Base-by-base conservation (phyloP, 2,113 vertebrate genomes). In the Acinonyx jubatus region DNA sequence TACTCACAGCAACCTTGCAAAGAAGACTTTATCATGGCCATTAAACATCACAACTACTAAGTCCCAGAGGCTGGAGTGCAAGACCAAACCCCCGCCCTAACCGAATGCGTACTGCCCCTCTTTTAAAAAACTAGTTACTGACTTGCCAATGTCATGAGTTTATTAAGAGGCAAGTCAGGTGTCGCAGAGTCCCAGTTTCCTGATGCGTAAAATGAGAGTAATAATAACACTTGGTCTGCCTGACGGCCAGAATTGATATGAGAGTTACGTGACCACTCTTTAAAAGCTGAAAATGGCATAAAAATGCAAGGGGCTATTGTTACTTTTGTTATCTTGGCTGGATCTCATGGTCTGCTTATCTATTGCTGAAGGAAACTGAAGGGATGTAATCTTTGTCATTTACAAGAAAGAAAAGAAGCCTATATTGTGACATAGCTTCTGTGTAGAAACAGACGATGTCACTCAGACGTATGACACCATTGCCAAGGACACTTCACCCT, bases 31-130 rank as follows among this genome's bases (percentile, higher is more conserved):
- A 81, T 94, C 69, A 88, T 57, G 10, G 14, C 65, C 63, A 94
- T 96, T 98, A 97, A 96, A 50, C 50, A 95, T 57, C 36, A 27
- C 74, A 97, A 76, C 55, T 93, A 95, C 33, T 76, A 86, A 96
- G 52, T 91, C n/a, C 31, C 57, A 81, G 33, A 71, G 50, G 25
- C 33, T 71, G 41, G 48, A 95, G 45, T 55, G 45, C 38, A 65
- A 90, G 27, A 83, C 50, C 25, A 41, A 79, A 88, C 7, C 18
- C 27, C 66, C 13, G 65, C 18, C 2, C 15, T 9, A 4, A 90
- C 5, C 21, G 14, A 74, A 74, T 55, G 19, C 13, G 73, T 95
- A 89, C 73, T 92, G 63, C 11, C 31, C 3, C 27, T 95, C 92
- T 94, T 45, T 63, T 29, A 15, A 57, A 82, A 94, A 95, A 92